A percentile compares a stretch with the other conserved stretches of the same genome.
Evolutionary conservation across 2,113 vertebrate genomes (phyloP).

Genomic region (Eurystomus gularis): DNA sequence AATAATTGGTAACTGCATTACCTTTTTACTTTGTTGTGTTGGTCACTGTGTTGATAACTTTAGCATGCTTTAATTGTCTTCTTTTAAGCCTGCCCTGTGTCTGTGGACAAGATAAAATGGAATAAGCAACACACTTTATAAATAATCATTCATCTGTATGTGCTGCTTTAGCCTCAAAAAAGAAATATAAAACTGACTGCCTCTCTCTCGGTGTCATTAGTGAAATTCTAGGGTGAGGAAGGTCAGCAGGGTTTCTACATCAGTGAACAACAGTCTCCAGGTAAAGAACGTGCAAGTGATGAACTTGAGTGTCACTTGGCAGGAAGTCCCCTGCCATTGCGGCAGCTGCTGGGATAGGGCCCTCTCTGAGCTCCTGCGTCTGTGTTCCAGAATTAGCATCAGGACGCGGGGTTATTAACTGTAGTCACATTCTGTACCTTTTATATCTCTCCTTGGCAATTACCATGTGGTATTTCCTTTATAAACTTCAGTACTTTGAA

Average conservation of each 20-base stretch:
- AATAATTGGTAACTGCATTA: neutral
- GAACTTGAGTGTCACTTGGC: neutral
- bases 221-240: neutral
- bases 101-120: neutral
- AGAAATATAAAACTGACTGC: neutral
- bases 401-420: neutral
- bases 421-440: neutral
- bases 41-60: neutral
- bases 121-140: neutral
- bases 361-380: too few relatives aligned
- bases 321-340: neutral
- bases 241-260: neutral
- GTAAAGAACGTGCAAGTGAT: neutral
- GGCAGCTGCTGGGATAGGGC: neutral
- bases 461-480: neutral
- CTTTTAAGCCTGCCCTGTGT: neutral
- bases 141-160: neutral
- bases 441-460: neutral
- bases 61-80: neutral
- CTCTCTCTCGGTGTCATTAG: neutral
- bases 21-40: neutral
- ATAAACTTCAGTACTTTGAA: neutral
- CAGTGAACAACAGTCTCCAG: neutral
- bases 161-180: neutral
- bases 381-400: neutral